Evolutionary conservation across 2,113 vertebrate genomes (phyloP).

Genomic region (Scytalopus superciliaris): DNA sequence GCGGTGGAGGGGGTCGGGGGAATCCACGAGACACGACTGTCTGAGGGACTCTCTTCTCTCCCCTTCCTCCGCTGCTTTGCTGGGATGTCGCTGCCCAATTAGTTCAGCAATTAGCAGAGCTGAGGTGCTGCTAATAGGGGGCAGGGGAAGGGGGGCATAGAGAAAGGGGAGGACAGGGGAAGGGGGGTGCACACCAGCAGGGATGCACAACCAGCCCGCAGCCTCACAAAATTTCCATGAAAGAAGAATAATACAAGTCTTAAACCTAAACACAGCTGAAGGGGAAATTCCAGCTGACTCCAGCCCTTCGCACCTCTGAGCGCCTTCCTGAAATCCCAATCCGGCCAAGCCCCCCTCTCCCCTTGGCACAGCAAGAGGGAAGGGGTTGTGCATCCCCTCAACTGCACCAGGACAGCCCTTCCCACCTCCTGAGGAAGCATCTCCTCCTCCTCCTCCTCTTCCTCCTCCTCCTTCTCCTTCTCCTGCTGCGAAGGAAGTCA

Average conservation of each 20-base stretch:
- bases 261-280: background rate
- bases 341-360: background rate
- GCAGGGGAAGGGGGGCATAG: background rate
- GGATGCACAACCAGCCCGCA: rapidly evolving
- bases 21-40: background rate
- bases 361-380: background rate
- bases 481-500: background rate
- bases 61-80: background rate
- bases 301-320: background rate
- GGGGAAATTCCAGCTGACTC: slow-evolving; percentile 24
- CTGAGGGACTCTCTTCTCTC: background rate
- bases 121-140: background rate
- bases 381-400: background rate
- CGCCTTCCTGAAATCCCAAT: background rate
- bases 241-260: background rate
- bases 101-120: background rate
- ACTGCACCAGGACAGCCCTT: background rate
- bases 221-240: background rate
- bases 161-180: background rate
- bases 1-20: background rate
- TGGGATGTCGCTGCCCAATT: background rate
- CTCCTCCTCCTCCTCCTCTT: background rate
- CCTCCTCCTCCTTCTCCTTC: background rate
- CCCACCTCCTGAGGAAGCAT: background rate
- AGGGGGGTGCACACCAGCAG: rapidly evolving